A percentile compares a stretch with the other conserved stretches of the same genome.
Conservation (phyloP, 2,888 invertebrate genomes). For the Microctonus aethiopoides region DNA sequence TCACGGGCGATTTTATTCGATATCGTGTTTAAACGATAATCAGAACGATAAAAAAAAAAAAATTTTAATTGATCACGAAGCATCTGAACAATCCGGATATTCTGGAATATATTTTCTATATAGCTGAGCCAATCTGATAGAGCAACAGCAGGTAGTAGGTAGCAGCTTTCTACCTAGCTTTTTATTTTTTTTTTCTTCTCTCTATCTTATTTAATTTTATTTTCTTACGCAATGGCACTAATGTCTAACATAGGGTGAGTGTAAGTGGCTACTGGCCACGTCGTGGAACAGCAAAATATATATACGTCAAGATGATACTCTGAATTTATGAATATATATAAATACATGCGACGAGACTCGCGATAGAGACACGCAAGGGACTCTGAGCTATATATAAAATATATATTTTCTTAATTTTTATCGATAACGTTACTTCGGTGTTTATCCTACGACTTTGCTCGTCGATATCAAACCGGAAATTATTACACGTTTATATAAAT, state of each 20-base stretch:
- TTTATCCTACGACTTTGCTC: slow-evolving; percentile 14
- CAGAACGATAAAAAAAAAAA: background rate
- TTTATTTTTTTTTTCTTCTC: background rate
- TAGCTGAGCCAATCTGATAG: slow-evolving; percentile 17
- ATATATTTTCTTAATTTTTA: slow-evolving; percentile 4
- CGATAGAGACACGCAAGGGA: background rate
- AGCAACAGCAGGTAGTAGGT: background rate
- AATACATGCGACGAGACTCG: background rate
- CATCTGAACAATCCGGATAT: slow-evolving; percentile 26
- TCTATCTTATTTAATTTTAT: background rate
- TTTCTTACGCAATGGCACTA: background rate
- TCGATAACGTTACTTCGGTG: slow-evolving; percentile 21
- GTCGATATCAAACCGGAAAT: slow-evolving; percentile 25
- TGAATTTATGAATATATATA: background rate
- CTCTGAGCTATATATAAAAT: background rate
- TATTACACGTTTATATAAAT: slow-evolving; percentile 20
- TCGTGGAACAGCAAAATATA: background rate
- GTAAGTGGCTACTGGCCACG: background rate
- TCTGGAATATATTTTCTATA: slow-evolving; percentile 19
- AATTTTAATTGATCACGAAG: slow-evolving; percentile 17
- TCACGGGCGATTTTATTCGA: background rate
- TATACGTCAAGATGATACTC: slow-evolving; percentile 4
- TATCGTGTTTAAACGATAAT: background rate
- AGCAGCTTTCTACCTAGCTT: background rate
- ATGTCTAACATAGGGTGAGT: background rate